Conservation (phyloP, 35 echinoderm and acorn worm species). For the Holothuria glaberrima region DNA sequence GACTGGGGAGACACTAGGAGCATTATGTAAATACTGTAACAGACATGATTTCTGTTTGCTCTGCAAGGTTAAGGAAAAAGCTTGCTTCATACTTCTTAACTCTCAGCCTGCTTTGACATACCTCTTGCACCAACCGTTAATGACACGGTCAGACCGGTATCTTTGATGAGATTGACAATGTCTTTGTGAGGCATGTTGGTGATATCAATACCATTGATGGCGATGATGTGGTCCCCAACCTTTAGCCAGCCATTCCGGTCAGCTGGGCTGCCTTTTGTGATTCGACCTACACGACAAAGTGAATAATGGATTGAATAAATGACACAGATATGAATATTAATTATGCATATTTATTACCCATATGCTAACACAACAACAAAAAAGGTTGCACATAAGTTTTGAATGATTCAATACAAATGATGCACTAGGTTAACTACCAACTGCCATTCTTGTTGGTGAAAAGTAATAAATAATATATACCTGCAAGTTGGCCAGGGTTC, state of each 20-base stretch:
- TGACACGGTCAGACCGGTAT: conserved; percentile 82
- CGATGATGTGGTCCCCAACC: conserved; percentile 86
- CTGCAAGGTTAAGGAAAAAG: no score
- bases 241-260: conserved; percentile 84
- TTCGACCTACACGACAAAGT: conserved; percentile 77
- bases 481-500: no score
- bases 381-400: no score
- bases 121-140: conserved; percentile 91
- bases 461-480: no score
- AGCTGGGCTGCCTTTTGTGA: conserved; percentile 92
- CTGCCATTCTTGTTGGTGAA: no score
- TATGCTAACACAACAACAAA: background rate
- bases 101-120: conserved; percentile 11
- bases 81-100: no score
- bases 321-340: background rate
- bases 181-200: conserved; percentile 90
- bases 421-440: no score
- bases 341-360: background rate
- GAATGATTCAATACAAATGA: no score
- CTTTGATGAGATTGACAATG: conserved; percentile 98
- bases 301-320: background rate
- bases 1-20: no score
- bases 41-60: no score
- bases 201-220: conserved; percentile 90
- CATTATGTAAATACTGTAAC: no score